Evolutionary conservation across 2,888 invertebrate species (phyloP), one percentile per base, ranked within the genome.

Genomic region (Cosmopolites sordidus): DNA sequence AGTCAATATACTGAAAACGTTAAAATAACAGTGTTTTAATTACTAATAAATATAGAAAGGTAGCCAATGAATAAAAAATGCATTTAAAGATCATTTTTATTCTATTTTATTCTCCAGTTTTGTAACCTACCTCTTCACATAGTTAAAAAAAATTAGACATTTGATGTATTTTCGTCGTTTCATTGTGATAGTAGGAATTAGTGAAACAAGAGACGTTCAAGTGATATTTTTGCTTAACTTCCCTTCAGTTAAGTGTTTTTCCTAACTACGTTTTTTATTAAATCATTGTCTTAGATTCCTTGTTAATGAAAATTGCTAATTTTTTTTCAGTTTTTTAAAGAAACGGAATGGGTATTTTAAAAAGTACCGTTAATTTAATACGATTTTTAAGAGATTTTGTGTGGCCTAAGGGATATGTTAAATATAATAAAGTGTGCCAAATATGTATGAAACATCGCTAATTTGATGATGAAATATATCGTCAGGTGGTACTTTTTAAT

Each of bases 161-260:
- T 60, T 58, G 53, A 60, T 66, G 62, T 67, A 66, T 67, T 66
- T 65, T 67, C 64, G 64, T 66, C 64, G 66, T 66, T 51, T 67
- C 60, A 66, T 67, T 67, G 67, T 67, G 67, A 67, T 67, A 67
- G 66, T 67, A 67, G 66, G 57, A 56, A 56, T 64, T 66, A 66
- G 39, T 59, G 53, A 60, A 37, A 45, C 51, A 46, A 45, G 47
- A 48, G 18, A 57, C 47, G 40, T 29, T 51, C 50, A 51, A 55
- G 58, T 58, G 58, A 56, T 56, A 58, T 53, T 56, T 52, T 49
- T 47, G 52, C 52, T 33, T 33, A 33, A 33, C 33, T 33, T 33
- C 11, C 11, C 11, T 33, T 33, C 3, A 33, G 33, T 33, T 27
- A n/a, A 5, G 11, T 33, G 11, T 33, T 12, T 11, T 5, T 8